Percentiles rank a stretch among this genome's conserved stretches.
phyloP scores from a whole-genome alignment of 2,113 vertebrate species.

The Casuarius casuarius region DNA sequence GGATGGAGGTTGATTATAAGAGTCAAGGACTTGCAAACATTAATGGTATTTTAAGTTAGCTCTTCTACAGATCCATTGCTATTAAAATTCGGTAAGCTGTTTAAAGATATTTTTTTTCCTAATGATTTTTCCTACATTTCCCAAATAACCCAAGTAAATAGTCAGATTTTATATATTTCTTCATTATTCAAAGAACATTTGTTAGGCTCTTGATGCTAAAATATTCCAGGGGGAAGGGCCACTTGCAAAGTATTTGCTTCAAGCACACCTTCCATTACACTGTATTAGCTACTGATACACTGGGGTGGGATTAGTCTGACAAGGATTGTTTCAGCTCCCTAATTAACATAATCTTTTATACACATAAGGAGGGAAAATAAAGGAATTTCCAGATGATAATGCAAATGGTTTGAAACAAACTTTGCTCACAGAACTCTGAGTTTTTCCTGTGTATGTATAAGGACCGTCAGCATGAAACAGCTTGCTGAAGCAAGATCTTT shows the following conservation, averaged over 20 bases:
- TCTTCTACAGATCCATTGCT: neutral
- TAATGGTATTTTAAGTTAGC: neutral
- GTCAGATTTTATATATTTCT: neutral
- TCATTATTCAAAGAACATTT: constrained; percentile 22
- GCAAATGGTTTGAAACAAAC: neutral
- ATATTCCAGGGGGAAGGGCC: neutral
- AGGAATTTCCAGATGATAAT: constrained; percentile 33
- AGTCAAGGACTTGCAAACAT: constrained; percentile 6
- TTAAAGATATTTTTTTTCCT: neutral
- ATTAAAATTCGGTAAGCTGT: neutral
- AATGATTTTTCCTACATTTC: neutral
- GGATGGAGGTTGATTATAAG: neutral
- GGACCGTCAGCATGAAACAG: neutral
- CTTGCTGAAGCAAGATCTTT: neutral
- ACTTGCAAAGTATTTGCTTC: constrained; percentile 36
- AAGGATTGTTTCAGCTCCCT: constrained; percentile 2
- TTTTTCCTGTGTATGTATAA: neutral
- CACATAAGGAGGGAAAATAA: constrained; percentile 30
- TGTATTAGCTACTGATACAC: constrained; percentile 5
- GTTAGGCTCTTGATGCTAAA: constrained; percentile 15
- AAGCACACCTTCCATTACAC: constrained; percentile 8
- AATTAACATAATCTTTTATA: constrained; percentile 39
- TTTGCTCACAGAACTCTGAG: neutral
- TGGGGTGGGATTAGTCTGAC: constrained; percentile 26
- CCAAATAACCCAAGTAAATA: constrained; percentile 8